Conservation (phyloP, 2,797 vertebrate species). For the Masticophis lateralis region DNA sequence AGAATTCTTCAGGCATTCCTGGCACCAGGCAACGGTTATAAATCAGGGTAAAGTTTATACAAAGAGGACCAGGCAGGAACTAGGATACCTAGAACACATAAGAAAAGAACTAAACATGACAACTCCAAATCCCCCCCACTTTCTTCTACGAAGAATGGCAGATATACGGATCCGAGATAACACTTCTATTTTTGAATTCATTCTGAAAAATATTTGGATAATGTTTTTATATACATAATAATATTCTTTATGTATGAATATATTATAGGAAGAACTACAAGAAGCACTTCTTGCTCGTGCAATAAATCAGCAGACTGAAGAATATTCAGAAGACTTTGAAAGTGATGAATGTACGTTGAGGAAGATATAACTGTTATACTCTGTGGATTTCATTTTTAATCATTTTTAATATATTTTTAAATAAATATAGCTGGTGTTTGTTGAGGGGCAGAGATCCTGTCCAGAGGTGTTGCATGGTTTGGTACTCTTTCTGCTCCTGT, state of each 20-base stretch:
- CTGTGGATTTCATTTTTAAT: not conserved
- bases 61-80: too few species aligned
- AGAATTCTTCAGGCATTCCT: too few species aligned
- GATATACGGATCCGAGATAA: too few species aligned
- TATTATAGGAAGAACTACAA: slow-evolving; percentile 81
- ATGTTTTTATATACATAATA: not conserved
- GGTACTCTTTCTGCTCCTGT: not conserved
- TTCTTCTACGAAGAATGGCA: too few species aligned
- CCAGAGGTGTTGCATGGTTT: not conserved
- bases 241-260: slow-evolving; percentile 23
- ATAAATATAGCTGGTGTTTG: not conserved
- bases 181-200: not conserved
- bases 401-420: not conserved
- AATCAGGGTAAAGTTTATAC: too few species aligned
- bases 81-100: too few species aligned
- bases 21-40: too few species aligned
- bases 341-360: slow-evolving; percentile 72
- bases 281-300: slow-evolving; percentile 76
- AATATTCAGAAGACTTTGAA: slow-evolving; percentile 82
- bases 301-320: slow-evolving; percentile 66
- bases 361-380: not conserved
- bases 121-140: too few species aligned
- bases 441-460: not conserved
- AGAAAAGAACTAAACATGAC: too few species aligned
- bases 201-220: not conserved